A percentile compares a stretch with the other conserved stretches of the same genome.
phyloP scores from a whole-genome alignment of 2,797 vertebrate genomes.

The Cyprinella venusta region DNA sequence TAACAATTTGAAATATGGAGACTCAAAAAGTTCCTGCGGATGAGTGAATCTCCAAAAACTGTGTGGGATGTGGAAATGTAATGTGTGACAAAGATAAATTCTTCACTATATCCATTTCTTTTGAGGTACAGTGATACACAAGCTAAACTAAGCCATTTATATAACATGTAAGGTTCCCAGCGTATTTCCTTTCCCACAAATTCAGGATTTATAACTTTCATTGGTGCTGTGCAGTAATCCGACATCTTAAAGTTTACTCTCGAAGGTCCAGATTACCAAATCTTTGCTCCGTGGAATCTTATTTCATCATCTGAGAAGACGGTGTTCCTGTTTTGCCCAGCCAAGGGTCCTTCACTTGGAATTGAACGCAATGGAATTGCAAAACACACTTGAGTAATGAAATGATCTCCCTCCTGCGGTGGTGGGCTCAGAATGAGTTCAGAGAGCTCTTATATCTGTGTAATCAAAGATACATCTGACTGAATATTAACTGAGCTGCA shows the following conservation, averaged over 20 bases:
- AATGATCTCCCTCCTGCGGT: constrained; percentile 10
- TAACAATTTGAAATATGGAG: not conserved
- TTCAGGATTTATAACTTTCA: constrained; percentile 21
- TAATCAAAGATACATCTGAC: constrained; percentile 44
- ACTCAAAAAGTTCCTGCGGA: not conserved
- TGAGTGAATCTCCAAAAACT: not conserved
- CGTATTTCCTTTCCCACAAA: constrained; percentile 3
- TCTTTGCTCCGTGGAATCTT: constrained; percentile 2
- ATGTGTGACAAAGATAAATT: not conserved
- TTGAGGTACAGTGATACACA: not conserved
- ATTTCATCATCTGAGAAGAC: constrained; percentile 38
- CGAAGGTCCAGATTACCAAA: not conserved
- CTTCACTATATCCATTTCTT: not conserved
- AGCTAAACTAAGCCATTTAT: constrained; percentile 1
- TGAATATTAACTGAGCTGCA: constrained; percentile 30
- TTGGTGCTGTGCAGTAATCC: constrained; percentile 9
- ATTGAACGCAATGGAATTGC: constrained; percentile 36
- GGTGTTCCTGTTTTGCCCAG: constrained; percentile 19
- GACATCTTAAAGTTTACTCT: not conserved
- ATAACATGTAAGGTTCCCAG: not conserved
- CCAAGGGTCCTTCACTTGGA: constrained; percentile 31
- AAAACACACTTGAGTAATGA: constrained; percentile 39
- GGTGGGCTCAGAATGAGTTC: constrained; percentile 2
- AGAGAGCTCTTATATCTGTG: constrained; percentile 31
- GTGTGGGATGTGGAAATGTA: not conserved